Percentiles rank a stretch among this genome's conserved stretches.
Conservation (phyloP, 2,797 vertebrate genomes). For the Trichosurus vulpecula region DNA sequence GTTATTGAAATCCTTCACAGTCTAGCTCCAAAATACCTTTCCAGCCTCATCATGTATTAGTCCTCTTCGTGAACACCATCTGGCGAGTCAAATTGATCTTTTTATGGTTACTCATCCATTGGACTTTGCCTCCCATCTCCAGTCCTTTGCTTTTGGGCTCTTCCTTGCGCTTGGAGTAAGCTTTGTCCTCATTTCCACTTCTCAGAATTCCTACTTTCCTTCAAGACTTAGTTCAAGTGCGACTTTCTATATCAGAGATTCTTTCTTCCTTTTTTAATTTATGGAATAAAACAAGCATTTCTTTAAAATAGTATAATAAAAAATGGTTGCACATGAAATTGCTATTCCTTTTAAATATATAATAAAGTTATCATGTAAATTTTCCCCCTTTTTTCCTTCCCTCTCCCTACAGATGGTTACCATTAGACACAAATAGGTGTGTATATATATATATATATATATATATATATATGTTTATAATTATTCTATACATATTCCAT, state of each 20-base stretch:
- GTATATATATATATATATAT: too few species aligned
- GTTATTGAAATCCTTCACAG: background rate
- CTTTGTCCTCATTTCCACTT: background rate
- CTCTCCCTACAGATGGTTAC: background rate
- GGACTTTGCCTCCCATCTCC: background rate
- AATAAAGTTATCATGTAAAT: background rate
- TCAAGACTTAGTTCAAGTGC: background rate
- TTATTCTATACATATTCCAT: background rate
- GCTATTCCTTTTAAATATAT: background rate
- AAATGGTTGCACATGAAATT: background rate
- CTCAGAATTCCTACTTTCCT: background rate
- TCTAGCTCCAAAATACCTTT: background rate
- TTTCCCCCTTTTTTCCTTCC: background rate
- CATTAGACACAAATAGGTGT: background rate
- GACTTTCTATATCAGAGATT: background rate
- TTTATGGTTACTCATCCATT: background rate
- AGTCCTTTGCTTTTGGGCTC: background rate
- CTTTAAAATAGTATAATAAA: background rate
- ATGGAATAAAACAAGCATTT: background rate
- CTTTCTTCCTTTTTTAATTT: background rate
- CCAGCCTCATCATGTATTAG: background rate
- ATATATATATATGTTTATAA: too few species aligned
- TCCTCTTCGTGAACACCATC: background rate
- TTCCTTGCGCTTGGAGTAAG: background rate
- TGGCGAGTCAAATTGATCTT: background rate